Conservation (phyloP, 2,888 invertebrate genomes). For the Emmelina monodactyla region DNA sequence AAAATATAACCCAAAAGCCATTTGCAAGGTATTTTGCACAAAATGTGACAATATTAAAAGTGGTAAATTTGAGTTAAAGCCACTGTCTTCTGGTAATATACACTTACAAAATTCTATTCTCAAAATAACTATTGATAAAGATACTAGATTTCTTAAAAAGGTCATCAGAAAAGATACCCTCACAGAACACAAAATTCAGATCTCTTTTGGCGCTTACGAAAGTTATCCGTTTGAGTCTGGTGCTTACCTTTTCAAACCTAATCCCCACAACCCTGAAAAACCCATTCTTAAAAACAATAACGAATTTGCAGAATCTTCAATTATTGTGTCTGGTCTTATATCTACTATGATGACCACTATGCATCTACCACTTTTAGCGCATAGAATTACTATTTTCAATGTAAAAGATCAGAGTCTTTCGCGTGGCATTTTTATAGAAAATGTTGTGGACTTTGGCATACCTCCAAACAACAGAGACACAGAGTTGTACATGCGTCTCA, state of each 20-base stretch:
- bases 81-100: conserved; percentile 81
- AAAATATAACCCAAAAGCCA: conserved; percentile 34
- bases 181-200: conserved; percentile 76
- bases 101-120: conserved; percentile 83
- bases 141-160: conserved; percentile 82
- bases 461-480: conserved; percentile 90
- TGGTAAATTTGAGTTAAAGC: conserved; percentile 54
- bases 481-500: conserved; percentile 90
- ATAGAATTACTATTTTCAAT: conserved; percentile 83
- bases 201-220: conserved; percentile 88
- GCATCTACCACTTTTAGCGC: conserved; percentile 79
- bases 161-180: conserved; percentile 80
- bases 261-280: conserved; percentile 82
- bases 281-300: conserved; percentile 78
- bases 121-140: conserved; percentile 81
- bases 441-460: conserved; percentile 82
- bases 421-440: conserved; percentile 81
- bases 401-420: conserved; percentile 71
- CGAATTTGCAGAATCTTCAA: conserved; percentile 71
- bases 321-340: conserved; percentile 85
- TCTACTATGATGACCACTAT: conserved; percentile 86
- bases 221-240: conserved; percentile 95
- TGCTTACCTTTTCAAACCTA: conserved; percentile 95
- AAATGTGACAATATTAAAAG: conserved; percentile 42
- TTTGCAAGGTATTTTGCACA: conserved; percentile 49